phyloP scores from a whole-genome alignment of 2,797 vertebrate genomes.

The Sphenodon punctatus region DNA sequence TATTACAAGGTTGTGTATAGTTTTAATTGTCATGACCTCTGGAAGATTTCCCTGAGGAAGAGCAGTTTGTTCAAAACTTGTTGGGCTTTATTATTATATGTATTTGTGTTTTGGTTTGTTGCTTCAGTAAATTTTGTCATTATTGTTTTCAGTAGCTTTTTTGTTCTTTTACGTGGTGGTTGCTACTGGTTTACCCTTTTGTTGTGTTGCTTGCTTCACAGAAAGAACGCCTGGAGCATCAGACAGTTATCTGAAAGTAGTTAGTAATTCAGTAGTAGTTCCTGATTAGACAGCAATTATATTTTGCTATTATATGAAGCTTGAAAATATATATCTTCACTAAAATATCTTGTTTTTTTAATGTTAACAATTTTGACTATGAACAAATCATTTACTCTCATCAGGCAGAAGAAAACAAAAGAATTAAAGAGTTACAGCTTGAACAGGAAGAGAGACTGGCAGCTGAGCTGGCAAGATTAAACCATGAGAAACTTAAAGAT shows the following conservation, averaged over 20 bases:
- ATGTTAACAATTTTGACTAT: background rate
- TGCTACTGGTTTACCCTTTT: no score
- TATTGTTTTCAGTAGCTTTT: no score
- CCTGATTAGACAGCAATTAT: background rate
- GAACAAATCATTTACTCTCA: background rate
- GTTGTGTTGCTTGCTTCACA: background rate
- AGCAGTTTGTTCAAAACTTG: no score
- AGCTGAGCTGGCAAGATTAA: constrained; percentile 82
- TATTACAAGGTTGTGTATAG: no score
- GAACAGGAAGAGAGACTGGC: constrained; percentile 88
- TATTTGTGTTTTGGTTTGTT: no score
- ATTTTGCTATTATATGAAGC: no score
- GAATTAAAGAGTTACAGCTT: constrained; percentile 67
- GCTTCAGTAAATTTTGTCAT: no score
- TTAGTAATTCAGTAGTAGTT: background rate
- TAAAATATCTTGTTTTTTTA: background rate
- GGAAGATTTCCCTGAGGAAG: no score
- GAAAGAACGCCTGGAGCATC: background rate
- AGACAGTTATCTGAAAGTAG: background rate
- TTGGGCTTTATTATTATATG: no score
- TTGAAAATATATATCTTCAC: no score
- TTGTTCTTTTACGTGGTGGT: no score
- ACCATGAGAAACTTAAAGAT: constrained; percentile 78
- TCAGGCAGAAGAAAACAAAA: constrained; percentile 82
- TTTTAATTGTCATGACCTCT: no score